These are phyloP conservation scores for Colletes gigas DNA, from an alignment of 1,140 invertebrate genomes.

Conservation along the genomic window DNA sequence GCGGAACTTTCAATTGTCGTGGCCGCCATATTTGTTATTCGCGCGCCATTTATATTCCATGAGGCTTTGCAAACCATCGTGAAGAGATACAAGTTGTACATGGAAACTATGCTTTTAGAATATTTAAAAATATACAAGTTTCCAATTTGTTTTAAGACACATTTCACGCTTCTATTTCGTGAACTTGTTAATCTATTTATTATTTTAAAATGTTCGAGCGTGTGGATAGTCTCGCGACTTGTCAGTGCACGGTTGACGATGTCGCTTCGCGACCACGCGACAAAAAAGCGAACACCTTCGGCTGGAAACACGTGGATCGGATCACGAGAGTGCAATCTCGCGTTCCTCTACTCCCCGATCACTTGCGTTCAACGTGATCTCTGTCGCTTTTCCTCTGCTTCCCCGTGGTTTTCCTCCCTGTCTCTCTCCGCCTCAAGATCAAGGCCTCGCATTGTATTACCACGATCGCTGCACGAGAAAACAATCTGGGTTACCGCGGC, in stretches of 20 bases:
- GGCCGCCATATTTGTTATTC: too few species aligned
- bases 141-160: too few species aligned
- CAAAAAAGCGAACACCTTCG: neutral
- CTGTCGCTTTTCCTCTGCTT: neutral
- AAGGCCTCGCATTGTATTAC: conserved; percentile 62
- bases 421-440: conserved; percentile 58
- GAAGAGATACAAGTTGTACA: too few species aligned
- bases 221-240: too few species aligned
- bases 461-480: conserved; percentile 62
- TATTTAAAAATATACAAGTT: too few species aligned
- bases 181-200: too few species aligned
- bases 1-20: too few species aligned
- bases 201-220: too few species aligned
- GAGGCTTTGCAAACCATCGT: too few species aligned
- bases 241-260: neutral
- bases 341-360: conserved; percentile 31
- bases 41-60: too few species aligned
- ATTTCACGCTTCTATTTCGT: too few species aligned
- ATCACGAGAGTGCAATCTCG: neutral
- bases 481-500: conserved; percentile 66
- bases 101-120: too few species aligned
- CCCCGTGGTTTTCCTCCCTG: neutral
- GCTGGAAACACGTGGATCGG: conserved; percentile 1
- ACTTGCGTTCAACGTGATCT: conserved; percentile 52
- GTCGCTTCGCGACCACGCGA: neutral